Base-by-base conservation (phyloP, 2,888 invertebrate genomes). In the Synergus itoensis region DNA sequence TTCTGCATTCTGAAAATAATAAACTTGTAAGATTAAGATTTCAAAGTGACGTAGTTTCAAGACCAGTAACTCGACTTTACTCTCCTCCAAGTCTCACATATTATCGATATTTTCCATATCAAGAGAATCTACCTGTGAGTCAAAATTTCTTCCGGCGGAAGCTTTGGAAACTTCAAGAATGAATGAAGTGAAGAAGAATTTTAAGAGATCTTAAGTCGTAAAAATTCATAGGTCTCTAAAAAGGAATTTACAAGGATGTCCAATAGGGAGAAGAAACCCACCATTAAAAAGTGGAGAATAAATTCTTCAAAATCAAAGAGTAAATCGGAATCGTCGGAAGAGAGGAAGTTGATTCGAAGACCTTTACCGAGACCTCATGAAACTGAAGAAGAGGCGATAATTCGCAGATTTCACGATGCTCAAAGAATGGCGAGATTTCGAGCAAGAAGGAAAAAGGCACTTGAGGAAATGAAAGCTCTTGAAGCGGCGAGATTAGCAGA, bases 351-450 rank as follows among this genome's bases (percentile, higher is more conserved):
- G n/a, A 43, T 8, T 18, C 80, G 83, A 45, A 80, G 65, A 78
- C 81, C 83, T 28, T 28, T 83, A 57, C 83, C 83, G 7, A 86
- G 85, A 41, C 85, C 85, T 1, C 85, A 84, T 40, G 89, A 89
- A 80, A 89, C 89, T 5, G 87, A 90, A 80, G 89, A 90, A 41
- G 87, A 88, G 77, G 88, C 88, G 73, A 83, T 84, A 12, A 85
- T 86, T 16, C 84, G 89, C 0, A 84, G 89, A 77, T 89, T 86
- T 62, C 89, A 89, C 64, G 89, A 90, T 80, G 89, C 89, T 14
- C 89, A 89, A 65, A 85, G 89, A 65, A 90, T 90, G 89, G 88
- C 89, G n/a, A 83, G 87, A 76, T 90, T 90, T 76, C 80, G 89
- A 18, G 88, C 89, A 0, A 87, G 83, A 57, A 87, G 83, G 76